phyloP scores from a whole-genome alignment of 2,888 invertebrate species.

The Agrotis ipsilon region DNA sequence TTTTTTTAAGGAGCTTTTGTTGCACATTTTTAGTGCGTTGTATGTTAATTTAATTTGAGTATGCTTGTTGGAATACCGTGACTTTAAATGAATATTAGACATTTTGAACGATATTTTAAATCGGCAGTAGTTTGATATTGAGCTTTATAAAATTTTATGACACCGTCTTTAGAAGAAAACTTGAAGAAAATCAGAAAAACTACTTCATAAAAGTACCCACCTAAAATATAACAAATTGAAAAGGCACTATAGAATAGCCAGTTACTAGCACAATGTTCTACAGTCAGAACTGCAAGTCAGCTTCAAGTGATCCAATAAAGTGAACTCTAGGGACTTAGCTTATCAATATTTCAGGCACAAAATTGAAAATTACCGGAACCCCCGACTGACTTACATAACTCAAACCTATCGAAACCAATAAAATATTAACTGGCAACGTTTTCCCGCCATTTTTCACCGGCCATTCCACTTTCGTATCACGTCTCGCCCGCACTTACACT shows the following conservation, averaged over 20 bases:
- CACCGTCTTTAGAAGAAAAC: too few species aligned
- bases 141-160: neutral
- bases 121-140: neutral
- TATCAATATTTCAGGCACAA: slow-evolving; percentile 90
- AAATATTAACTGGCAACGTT: slow-evolving; percentile 89
- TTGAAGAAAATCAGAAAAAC: neutral
- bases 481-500: slow-evolving; percentile 86
- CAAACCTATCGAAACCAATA: slow-evolving; percentile 90
- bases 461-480: slow-evolving; percentile 86
- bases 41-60: neutral
- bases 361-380: slow-evolving; percentile 89
- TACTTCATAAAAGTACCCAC: neutral
- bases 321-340: slow-evolving; percentile 71
- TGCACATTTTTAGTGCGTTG: neutral
- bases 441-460: slow-evolving; percentile 88
- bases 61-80: neutral
- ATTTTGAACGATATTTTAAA: neutral
- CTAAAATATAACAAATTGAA: slow-evolving; percentile 5
- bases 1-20: neutral
- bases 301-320: slow-evolving; percentile 68
- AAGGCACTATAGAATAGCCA: slow-evolving; percentile 9
- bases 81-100: neutral
- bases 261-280: slow-evolving; percentile 21
- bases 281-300: slow-evolving; percentile 56
- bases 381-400: slow-evolving; percentile 84